phyloP scores from a whole-genome alignment of 1,140 invertebrate species.

The Gryon sp. region DNA sequence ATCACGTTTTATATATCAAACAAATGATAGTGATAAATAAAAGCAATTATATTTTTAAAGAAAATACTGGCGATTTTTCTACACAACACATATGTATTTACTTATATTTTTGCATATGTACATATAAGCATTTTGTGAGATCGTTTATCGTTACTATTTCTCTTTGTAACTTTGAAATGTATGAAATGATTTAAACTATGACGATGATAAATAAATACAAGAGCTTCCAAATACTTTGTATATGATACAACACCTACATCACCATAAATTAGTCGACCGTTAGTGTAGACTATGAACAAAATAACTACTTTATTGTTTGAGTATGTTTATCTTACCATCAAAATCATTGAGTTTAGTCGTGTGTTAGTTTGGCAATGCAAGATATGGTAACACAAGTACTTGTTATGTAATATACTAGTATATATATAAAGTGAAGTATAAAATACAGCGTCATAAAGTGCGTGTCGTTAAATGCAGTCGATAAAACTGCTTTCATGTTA shows the following conservation, averaged over 20 bases:
- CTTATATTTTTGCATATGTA: neutral
- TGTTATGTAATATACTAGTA: conserved; percentile 40
- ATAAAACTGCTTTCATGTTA: conserved; percentile 27
- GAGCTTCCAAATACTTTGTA: conserved; percentile 73
- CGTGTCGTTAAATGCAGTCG: conserved; percentile 26
- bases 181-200: conserved; percentile 46
- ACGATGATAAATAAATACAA: conserved; percentile 41
- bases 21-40: too few relatives aligned
- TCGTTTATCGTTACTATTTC: conserved; percentile 41
- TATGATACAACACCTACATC: conserved; percentile 39
- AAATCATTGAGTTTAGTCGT: conserved; percentile 25
- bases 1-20: too few relatives aligned
- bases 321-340: neutral
- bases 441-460: conserved; percentile 33
- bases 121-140: conserved; percentile 10
- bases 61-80: too few relatives aligned
- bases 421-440: conserved; percentile 36
- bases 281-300: conserved; percentile 46
- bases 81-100: too few relatives aligned
- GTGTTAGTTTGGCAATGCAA: conserved; percentile 67
- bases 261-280: conserved; percentile 57
- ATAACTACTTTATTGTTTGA: conserved; percentile 25
- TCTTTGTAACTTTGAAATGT: conserved; percentile 19
- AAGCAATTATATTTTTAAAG: too few relatives aligned
- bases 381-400: conserved; percentile 53